Evolutionary conservation across 2,888 invertebrate genomes (phyloP), one percentile per base, ranked within the genome.

Genomic region (Tribolium freemani): DNA sequence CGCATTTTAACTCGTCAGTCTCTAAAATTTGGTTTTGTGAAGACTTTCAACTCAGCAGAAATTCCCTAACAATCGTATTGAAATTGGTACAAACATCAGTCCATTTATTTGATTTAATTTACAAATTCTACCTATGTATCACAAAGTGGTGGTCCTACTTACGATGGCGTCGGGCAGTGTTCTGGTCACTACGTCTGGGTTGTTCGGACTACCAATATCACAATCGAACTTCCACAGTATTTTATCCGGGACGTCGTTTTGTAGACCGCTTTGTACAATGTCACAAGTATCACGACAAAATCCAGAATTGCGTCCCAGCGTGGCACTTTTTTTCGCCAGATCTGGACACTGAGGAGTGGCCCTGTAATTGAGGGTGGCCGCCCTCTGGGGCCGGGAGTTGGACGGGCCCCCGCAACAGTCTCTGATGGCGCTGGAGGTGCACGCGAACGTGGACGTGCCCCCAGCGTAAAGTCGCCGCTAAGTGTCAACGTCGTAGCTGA

Each of bases 181-280:
- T 75, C 83, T 81, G 60, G 77, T 83, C 76, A 86, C 83, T 73
- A 87, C 85, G 76, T 87, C 87, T 69, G 87, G 87, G 79, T 85
- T 85, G 79, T 86, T 86, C 71, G 83, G 83, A 81, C 83, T 83
- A 77, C 78, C 81, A 75, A 85, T 83, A 82, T 86, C 86, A 84
- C 86, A 85, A 81, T 87, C 86, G 78, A 87, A 87, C 78, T 85
- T 85, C 87, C 87, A 87, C 78, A 87, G 79, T 71, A 87, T 87
- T 74, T 83, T 85, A 75, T 86, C 85, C 31, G 85, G 96, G 93
- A 21, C 96, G 92, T 4, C 95, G 93, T 6, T 95, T 93, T n/a
- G 95, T 93, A 87, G 97, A 95, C 81, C 96, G 95, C 84, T 95
- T 93, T 61, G 97, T 94, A 67, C 98, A 95, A 77, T 96, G 89